Percentiles rank a stretch among this genome's conserved stretches.
phyloP scores from a whole-genome alignment of 2,797 vertebrate genomes.

The Coracias cyanogaster region DNA sequence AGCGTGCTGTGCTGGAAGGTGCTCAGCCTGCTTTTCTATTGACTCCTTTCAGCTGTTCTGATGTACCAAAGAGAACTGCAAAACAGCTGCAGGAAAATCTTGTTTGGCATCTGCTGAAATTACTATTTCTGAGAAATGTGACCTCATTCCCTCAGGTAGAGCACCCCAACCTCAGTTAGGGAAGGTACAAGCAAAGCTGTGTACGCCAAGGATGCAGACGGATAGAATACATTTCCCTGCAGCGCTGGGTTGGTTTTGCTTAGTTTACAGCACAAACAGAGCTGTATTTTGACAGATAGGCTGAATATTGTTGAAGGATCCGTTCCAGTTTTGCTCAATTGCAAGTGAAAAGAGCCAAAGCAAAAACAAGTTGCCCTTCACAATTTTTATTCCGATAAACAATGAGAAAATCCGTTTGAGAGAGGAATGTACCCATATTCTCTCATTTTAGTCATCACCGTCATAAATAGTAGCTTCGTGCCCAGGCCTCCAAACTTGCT shows the following conservation, averaged over 20 bases:
- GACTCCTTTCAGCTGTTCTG: background rate
- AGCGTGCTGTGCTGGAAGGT: background rate
- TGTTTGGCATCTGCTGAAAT: conserved; percentile 27
- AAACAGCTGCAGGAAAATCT: conserved; percentile 13
- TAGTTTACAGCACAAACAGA: background rate
- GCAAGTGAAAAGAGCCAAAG: conserved; percentile 5
- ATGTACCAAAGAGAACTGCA: background rate
- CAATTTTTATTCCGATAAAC: background rate
- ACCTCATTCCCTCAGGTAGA: background rate
- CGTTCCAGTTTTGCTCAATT: conserved; percentile 12
- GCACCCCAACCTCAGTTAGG: background rate
- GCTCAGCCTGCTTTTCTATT: background rate
- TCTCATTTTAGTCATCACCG: background rate
- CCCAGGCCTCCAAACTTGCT: background rate
- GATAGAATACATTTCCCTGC: background rate
- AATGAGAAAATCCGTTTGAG: background rate
- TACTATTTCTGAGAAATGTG: background rate
- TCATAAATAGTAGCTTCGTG: background rate
- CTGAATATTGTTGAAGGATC: background rate
- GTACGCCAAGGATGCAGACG: background rate
- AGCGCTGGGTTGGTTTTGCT: background rate
- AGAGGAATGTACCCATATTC: background rate
- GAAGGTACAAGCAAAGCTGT: background rate
- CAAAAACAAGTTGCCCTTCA: background rate
- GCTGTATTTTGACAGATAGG: background rate